A percentile compares a stretch with the other conserved stretches of the same genome.
phyloP scores from a whole-genome alignment of 1,140 invertebrate species.

The Trachymyrmex septentrionalis region DNA sequence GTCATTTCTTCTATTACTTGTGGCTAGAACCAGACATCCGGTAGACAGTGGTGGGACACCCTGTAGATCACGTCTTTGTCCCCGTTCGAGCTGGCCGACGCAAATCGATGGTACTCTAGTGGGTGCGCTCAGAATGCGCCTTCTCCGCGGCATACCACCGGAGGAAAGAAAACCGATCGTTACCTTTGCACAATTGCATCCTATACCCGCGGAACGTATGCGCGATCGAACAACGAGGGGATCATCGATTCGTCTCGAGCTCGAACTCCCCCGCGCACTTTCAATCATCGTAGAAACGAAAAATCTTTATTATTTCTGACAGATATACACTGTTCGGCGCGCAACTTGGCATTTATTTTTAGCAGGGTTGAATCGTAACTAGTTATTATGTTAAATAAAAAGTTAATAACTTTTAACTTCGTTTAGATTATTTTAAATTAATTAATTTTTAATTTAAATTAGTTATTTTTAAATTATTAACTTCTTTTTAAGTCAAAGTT shows the following conservation, averaged over 20 bases:
- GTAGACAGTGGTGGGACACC: conserved; percentile 47
- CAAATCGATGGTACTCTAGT: conserved; percentile 67
- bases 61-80: conserved; percentile 58
- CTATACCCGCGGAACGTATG: conserved; percentile 72
- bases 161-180: conserved; percentile 81
- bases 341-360: not conserved
- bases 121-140: conserved; percentile 83
- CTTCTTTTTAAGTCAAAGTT: no score
- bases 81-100: conserved; percentile 56
- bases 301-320: conserved; percentile 38
- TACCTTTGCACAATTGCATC: conserved; percentile 83
- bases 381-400: no score
- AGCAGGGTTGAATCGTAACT: no score
- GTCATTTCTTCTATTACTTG: not conserved
- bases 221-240: conserved; percentile 75
- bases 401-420: no score
- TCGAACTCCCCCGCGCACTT: conserved; percentile 65
- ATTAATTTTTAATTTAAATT: no score
- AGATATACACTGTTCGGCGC: not conserved
- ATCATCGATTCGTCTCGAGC: conserved; percentile 78
- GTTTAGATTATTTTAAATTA: no score
- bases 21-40: not conserved
- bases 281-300: conserved; percentile 41
- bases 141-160: conserved; percentile 79
- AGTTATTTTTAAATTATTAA: no score